Evolutionary conservation across 2,888 invertebrate genomes (phyloP), one percentile per base, ranked within the genome.

Genomic region (Aplocera efformata): DNA sequence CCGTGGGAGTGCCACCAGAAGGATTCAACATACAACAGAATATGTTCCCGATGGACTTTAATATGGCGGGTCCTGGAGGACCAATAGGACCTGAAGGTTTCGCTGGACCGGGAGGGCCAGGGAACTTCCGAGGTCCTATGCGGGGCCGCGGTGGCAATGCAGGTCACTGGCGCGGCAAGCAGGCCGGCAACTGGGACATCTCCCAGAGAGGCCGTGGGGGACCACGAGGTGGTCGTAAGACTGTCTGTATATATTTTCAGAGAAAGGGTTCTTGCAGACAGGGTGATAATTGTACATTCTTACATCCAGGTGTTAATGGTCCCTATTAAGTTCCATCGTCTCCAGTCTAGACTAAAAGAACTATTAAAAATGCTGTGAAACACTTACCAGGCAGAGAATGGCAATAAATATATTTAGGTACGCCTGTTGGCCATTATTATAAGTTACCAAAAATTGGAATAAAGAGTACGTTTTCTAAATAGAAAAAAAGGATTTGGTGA

Each of bases 261-360:
- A 92, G 93, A 61, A 92, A 91, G 58, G 96, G 96, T 0, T 94
- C 92, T 47, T 97, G 97, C 80, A 89, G 94, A 33, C 92, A 94
- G 67, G 95, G 94, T 38, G 94, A 94, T 58, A 92, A 92, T 57
- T 97, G 97, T 79, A 91, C 92, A 36, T 97, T 94, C 75, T 83
- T 95, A 56, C 97, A 97, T 88, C 94, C 94, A 1, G 92, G 91
- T 48, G 89, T 90, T 10, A 91, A 91, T 72, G 90, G 90, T 58
- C 91, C 91, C 6, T 88, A 71, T 67, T 88, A 71, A 58, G 10
- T 31, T 23, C 22, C 9, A 30, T 27, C 20, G n/a, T 32, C 8
- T 10, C 35, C 1, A 2, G 20, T 34, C n/a, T n/a, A n/a, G n/a
- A n/a, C n/a, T n/a, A n/a, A n/a, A n/a, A n/a, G n/a, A n/a, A n/a